phyloP scores from a whole-genome alignment of 2,888 invertebrate genomes.

The Diaperis boleti region DNA sequence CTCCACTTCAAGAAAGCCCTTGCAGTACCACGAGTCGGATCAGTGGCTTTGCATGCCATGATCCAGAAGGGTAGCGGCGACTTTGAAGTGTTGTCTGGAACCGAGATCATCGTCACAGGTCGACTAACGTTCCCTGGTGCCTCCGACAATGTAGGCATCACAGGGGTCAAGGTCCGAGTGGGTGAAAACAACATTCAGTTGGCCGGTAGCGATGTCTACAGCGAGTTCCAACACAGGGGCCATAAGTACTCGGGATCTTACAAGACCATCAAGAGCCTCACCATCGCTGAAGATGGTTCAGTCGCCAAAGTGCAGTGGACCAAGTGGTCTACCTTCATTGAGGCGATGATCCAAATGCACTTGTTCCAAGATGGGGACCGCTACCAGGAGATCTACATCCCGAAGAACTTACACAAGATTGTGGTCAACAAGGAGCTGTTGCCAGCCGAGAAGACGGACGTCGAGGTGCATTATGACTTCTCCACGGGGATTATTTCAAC shows the following conservation, averaged over 20 bases:
- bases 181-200: conserved; percentile 68
- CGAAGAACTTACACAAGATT: conserved; percentile 71
- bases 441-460: conserved; percentile 55
- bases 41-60: conserved; percentile 63
- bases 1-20: conserved; percentile 60
- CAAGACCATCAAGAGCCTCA: conserved; percentile 58
- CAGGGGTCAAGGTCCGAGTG: conserved; percentile 65
- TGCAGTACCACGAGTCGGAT: conserved; percentile 60
- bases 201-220: conserved; percentile 76
- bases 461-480: conserved; percentile 58
- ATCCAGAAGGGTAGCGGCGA: conserved; percentile 64
- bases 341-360: conserved; percentile 86
- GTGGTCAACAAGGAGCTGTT: conserved; percentile 62
- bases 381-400: conserved; percentile 78
- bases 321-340: conserved; percentile 91
- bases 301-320: conserved; percentile 55
- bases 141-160: conserved; percentile 70
- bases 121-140: conserved; percentile 72
- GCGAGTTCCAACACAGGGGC: conserved; percentile 78
- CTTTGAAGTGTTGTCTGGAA: conserved; percentile 67
- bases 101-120: conserved; percentile 79
- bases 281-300: conserved; percentile 61
- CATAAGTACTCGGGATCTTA: conserved; percentile 67
- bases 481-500: conserved; percentile 58
- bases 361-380: conserved; percentile 75